Evolutionary conservation across 35 echinoderm and acorn worm species (phyloP).

Genomic region (Apostichopus japonicus): DNA sequence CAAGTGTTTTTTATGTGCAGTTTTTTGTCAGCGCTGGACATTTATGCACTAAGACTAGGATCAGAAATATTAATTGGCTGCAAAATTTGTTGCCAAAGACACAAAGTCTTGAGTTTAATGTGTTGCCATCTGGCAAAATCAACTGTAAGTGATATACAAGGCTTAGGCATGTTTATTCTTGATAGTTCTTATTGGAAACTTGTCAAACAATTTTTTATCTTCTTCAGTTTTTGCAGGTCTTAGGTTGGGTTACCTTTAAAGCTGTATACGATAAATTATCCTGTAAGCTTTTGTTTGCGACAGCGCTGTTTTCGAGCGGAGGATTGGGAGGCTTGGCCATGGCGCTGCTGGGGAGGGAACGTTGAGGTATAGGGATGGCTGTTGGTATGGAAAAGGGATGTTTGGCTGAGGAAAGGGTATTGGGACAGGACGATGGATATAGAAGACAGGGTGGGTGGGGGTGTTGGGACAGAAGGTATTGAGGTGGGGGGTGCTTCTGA

Average conservation of each 20-base stretch:
- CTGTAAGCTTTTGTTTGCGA: too few species aligned
- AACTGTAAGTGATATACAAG: slow-evolving; percentile 15
- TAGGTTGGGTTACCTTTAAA: not conserved
- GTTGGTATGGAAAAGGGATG: too few species aligned
- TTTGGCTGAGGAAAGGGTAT: too few species aligned
- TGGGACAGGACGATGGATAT: too few species aligned
- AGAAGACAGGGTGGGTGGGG: too few species aligned
- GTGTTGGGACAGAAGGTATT: too few species aligned
- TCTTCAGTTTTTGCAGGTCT: not conserved
- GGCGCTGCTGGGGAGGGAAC: too few species aligned
- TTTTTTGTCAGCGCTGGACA: not conserved
- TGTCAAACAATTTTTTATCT: slow-evolving; percentile 18
- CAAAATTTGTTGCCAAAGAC: slow-evolving; percentile 3
- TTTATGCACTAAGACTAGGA: slow-evolving; percentile 5
- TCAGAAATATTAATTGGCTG: slow-evolving; percentile 10
- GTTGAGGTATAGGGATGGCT: too few species aligned
- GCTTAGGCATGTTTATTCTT: slow-evolving; percentile 1
- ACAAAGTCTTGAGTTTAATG: slow-evolving; percentile 13
- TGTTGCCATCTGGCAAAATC: slow-evolving; percentile 12
- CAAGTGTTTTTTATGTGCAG: not conserved
- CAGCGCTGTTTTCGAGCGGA: too few species aligned
- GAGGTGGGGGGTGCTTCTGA: too few species aligned
- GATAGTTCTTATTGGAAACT: not conserved
- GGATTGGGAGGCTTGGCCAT: too few species aligned
- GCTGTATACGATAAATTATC: not conserved